Evolutionary conservation across 2,888 invertebrate genomes (phyloP), one percentile per base, ranked within the genome.

Genomic region (Halictus quadricinctus): DNA sequence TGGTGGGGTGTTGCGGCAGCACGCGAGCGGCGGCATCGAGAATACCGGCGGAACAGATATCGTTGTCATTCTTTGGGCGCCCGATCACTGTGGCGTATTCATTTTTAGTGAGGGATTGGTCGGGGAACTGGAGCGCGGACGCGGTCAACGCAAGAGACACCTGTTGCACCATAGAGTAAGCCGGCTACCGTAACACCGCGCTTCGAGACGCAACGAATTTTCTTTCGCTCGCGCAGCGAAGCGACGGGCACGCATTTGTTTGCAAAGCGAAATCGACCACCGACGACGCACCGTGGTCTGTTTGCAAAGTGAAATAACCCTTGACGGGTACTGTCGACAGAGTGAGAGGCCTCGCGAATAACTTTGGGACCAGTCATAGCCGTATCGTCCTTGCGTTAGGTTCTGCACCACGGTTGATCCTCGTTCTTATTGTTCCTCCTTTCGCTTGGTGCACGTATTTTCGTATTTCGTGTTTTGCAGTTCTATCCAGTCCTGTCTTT

Each of bases 1-100:
- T 78, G 64, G 86, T 84, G 87, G 87, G 87, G 80, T 78, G 25
- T 18, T 29, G 76, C 29, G 64, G 41, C 41, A 41, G 72, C 50
- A 77, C 58, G 78, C 70, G 70, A 21, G 78, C 81, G 80, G 25
- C 77, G 72, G 72, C 76, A 72, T 79, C 76, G 58, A 25, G 79
- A 76, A 79, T 43, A 72, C 66, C 66, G 76, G 12, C 72, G 70
- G 48, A 48, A 48, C 15, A 15, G 76, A 81, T 76, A 74, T 54
- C 70, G 70, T 54, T 84, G 77, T 72, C 84, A 87, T 82, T 87
- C 84, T 87, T 84, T 66, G 75, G 64, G 77, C 76, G 76, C 76
- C n/a, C n/a, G 81, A 77, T 84, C 84, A 76, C 46, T 70, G 73
- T 60, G 69, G 50, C 58, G 72, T 79, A 79, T 76, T 76, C 87